Evolutionary conservation across 2,888 invertebrate genomes (phyloP).

Genomic region (Nomada ferruginata): DNA sequence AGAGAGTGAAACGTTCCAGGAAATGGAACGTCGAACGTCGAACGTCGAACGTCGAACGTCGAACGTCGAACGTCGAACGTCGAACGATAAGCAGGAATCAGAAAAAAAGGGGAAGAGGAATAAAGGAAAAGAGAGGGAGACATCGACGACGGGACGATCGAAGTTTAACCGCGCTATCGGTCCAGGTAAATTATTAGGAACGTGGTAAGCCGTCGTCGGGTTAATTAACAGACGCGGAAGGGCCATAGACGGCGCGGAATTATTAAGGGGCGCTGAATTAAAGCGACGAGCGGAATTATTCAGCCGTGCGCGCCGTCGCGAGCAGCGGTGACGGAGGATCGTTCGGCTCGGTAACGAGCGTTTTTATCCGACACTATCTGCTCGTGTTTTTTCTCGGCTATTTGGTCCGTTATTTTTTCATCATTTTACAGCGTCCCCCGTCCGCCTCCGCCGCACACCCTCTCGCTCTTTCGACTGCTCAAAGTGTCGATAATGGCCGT

Average conservation of each 20-base stretch:
- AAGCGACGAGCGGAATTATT: slow-evolving; percentile 14
- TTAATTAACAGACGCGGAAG: not conserved
- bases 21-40: not conserved
- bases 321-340: not conserved
- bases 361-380: slow-evolving; percentile 55
- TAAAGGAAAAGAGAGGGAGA: too few relatives aligned
- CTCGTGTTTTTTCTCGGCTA: slow-evolving; percentile 47
- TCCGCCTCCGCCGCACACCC: slow-evolving; percentile 3
- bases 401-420: slow-evolving; percentile 54
- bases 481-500: slow-evolving; percentile 59
- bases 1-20: too few relatives aligned
- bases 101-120: not conserved
- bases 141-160: not conserved
- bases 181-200: not conserved
- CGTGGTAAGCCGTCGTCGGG: not conserved
- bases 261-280: slow-evolving; percentile 8
- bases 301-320: not conserved
- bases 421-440: slow-evolving; percentile 16
- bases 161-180: not conserved
- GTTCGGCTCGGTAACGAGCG: slow-evolving; percentile 31
- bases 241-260: not conserved
- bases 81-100: not conserved
- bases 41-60: too few relatives aligned
- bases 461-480: slow-evolving; percentile 47
- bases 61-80: not conserved